Conservation (phyloP, 2,888 invertebrate species). For the Drosophila subquinaria region DNA sequence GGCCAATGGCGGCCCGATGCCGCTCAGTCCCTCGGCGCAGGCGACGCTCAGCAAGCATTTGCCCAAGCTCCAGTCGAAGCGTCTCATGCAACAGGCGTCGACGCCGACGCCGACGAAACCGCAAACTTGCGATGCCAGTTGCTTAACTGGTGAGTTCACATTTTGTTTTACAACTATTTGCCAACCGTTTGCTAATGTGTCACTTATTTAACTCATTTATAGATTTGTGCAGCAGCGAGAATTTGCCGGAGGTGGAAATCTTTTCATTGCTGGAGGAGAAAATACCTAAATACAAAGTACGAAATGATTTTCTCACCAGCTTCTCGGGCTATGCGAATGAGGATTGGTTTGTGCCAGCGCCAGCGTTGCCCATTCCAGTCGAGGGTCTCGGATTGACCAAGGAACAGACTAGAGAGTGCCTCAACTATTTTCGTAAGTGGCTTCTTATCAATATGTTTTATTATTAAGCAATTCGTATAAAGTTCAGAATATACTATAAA, state of each 20-base stretch:
- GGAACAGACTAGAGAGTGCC: constrained; percentile 97
- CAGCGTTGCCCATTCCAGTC: constrained; percentile 91
- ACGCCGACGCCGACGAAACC: constrained; percentile 49
- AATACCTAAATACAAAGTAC: constrained; percentile 96
- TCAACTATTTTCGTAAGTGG: constrained; percentile 98
- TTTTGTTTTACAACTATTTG: constrained; percentile 2
- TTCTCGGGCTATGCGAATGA: constrained; percentile 91
- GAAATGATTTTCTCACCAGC: constrained; percentile 96
- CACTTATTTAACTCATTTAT: constrained; percentile 1
- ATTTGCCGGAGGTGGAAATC: constrained; percentile 98
- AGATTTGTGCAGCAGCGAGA: constrained; percentile 97
- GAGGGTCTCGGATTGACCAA: constrained; percentile 93
- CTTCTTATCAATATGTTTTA: not conserved
- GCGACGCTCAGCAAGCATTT: constrained; percentile 85
- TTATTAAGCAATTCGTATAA: not conserved
- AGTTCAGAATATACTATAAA: not conserved
- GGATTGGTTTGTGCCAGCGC: constrained; percentile 97
- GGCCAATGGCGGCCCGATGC: constrained; percentile 81
- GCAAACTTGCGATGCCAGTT: constrained; percentile 83
- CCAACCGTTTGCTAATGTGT: constrained; percentile 11
- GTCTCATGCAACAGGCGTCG: constrained; percentile 75
- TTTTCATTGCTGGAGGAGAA: constrained; percentile 97
- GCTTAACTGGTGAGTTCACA: constrained; percentile 83
- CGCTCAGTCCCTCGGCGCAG: constrained; percentile 85
- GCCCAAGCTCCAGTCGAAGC: constrained; percentile 83